Base-by-base conservation (phyloP, 92 coral and sea anemone species). In the Phymanthus crucifer region DNA sequence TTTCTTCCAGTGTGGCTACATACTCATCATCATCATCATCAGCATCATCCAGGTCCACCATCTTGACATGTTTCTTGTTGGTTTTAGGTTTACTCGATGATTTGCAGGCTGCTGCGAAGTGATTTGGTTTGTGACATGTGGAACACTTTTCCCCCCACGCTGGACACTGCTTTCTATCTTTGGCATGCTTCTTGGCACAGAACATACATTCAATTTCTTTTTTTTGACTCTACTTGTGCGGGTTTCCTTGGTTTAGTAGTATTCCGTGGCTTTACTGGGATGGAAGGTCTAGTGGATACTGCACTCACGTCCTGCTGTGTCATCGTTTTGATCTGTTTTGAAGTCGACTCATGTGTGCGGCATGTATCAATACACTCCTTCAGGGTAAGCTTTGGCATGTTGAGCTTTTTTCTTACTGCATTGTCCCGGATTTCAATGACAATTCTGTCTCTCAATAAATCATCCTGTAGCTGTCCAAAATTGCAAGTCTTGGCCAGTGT, bases 401-500 rank as follows among this genome's bases (percentile, higher is more conserved):
- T 75, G 31, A 85, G 80, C 78, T 76, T 79, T 48, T 85, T 85
- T 7, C 89, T 35, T 7, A 66, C 40, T n/a, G 80, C 72, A 77
- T 79, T 85, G 34, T 79, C 57, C 14, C 80, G 56, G 69, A 85
- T 79, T 72, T 84, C 84, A 36, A 73, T 71, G 24, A 78, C 88
- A 43, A 78, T 33, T 8, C 87, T 56, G 50, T 83, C 87, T 40
- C 86, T 65, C 29, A 87, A 31, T 27, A 88, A 77, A 46, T 77
- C 86, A 33, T 87, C 80, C 47, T 84, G 83, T 27, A 89, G 71
- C 36, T 78, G 47, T 19, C 97, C 91, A 64, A 79, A 89, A 83
- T 89, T 91, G 36, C 89, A 91, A 18, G 89, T 89, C 50, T 89
- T 84, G 4, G 93, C 90, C 81, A 89, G 77, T 2, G 83, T 78